A percentile compares a stretch with the other conserved stretches of the same genome.
phyloP scores from a whole-genome alignment of 2,888 invertebrate genomes.

The Chrysolina americana region DNA sequence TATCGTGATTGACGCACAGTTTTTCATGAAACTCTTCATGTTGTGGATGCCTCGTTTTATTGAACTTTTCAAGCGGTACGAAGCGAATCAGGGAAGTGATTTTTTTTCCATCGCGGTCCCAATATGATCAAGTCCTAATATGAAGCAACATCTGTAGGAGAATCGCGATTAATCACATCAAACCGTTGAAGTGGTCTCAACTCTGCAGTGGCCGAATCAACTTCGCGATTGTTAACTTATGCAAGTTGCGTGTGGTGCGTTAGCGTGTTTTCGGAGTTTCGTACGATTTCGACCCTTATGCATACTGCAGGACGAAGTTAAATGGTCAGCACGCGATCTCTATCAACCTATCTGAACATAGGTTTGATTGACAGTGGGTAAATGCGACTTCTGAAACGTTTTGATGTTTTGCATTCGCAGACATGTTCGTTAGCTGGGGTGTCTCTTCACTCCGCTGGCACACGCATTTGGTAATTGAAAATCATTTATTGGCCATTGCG shows the following conservation, averaged over 20 bases:
- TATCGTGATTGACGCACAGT: no score
- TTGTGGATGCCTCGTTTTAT: no score
- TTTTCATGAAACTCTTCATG: no score
- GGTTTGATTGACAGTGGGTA: conserved; percentile 68
- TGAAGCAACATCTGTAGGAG: conserved; percentile 29
- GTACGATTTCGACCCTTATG: conserved; percentile 64
- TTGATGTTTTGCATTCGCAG: conserved; percentile 63
- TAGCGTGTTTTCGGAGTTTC: conserved; percentile 62
- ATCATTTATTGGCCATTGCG: conserved; percentile 7
- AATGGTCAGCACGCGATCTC: conserved; percentile 65
- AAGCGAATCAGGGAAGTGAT: no score
- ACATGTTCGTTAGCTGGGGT: conserved; percentile 42
- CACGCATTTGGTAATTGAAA: conserved; percentile 25
- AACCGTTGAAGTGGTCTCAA: conserved; percentile 57
- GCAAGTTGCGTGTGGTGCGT: conserved; percentile 68
- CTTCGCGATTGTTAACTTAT: conserved; percentile 64
- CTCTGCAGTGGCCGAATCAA: conserved; percentile 59
- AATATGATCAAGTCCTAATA: neutral
- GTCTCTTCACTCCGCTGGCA: conserved; percentile 17
- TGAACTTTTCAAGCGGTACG: no score
- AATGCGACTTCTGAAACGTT: conserved; percentile 65
- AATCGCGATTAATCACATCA: conserved; percentile 59
- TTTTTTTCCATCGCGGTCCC: no score
- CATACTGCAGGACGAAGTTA: conserved; percentile 57
- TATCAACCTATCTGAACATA: conserved; percentile 65